A percentile compares a stretch with the other conserved stretches of the same genome.
These are phyloP conservation scores for Augochlora pura DNA, from an alignment of 1,140 invertebrate species.

Conservation along the genomic window DNA sequence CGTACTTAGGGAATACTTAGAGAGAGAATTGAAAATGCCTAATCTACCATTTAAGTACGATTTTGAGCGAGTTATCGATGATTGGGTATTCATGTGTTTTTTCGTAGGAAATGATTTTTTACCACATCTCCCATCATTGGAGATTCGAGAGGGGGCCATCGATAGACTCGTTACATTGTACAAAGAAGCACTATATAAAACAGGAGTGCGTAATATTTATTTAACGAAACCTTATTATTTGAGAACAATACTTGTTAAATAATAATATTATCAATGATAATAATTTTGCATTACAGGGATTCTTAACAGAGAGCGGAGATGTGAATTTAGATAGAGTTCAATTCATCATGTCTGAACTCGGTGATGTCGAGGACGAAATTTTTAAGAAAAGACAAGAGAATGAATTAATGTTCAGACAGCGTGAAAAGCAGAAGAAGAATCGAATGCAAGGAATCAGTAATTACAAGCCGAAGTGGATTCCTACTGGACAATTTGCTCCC, in stretches of 20 bases:
- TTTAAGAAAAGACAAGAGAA: constrained; percentile 94
- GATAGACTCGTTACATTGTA: constrained; percentile 96
- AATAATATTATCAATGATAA: constrained; percentile 26
- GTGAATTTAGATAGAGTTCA: constrained; percentile 96
- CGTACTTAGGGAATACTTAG: constrained; percentile 97
- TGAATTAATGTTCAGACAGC: constrained; percentile 89
- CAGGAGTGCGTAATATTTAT: constrained; percentile 82
- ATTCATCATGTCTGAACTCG: constrained; percentile 95
- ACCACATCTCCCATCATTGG: constrained; percentile 98
- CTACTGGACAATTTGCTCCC: constrained; percentile 88
- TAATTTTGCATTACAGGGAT: constrained; percentile 85
- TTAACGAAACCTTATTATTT: not conserved
- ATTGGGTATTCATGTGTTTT: constrained; percentile 99
- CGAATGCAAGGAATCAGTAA: constrained; percentile 80
- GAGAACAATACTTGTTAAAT: not conserved
- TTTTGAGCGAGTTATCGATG: constrained; percentile 95
- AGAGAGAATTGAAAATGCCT: constrained; percentile 94
- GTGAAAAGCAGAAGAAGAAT: constrained; percentile 87
- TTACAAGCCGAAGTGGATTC: constrained; percentile 85
- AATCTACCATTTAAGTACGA: constrained; percentile 95
- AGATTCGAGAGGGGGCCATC: constrained; percentile 99
- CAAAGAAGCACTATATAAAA: constrained; percentile 97
- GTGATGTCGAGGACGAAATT: constrained; percentile 98
- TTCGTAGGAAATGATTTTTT: constrained; percentile 99
- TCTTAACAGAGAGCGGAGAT: constrained; percentile 96